A percentile compares a stretch with the other conserved stretches of the same genome.
These are phyloP conservation scores for Sinocyclocheilus maitianheensis DNA, from an alignment of 2,113 vertebrate species.

Conservation along the genomic window DNA sequence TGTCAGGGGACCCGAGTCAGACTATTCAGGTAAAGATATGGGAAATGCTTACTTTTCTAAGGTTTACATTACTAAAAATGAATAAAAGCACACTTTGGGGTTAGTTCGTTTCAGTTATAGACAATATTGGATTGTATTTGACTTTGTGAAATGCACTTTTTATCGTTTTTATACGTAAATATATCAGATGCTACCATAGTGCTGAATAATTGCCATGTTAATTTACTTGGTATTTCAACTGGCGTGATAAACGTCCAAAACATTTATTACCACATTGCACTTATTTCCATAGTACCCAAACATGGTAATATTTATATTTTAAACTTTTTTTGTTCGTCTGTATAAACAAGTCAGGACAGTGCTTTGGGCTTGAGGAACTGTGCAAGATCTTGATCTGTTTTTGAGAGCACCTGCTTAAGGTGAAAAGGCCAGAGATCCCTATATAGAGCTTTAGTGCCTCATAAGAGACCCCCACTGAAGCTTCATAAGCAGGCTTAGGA, in stretches of 20 bases:
- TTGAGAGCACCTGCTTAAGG: conserved; percentile 7
- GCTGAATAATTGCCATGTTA: neutral
- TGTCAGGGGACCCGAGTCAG: conserved; percentile 91
- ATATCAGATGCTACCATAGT: neutral
- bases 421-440: neutral
- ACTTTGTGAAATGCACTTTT: neutral
- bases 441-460: too few species aligned
- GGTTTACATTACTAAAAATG: neutral
- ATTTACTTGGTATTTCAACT: neutral
- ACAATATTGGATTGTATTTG: neutral
- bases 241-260: too few species aligned
- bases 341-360: neutral
- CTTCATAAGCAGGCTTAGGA: neutral
- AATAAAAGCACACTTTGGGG: neutral
- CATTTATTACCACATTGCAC: neutral
- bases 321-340: neutral
- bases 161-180: neutral
- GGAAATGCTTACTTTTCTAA: neutral
- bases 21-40: conserved; percentile 88
- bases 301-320: neutral
- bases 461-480: neutral
- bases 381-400: neutral
- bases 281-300: neutral
- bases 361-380: neutral
- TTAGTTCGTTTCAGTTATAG: neutral